Evolutionary conservation across 2,888 invertebrate genomes (phyloP), one percentile per base, ranked within the genome.

Genomic region (Parelbella ahira): DNA sequence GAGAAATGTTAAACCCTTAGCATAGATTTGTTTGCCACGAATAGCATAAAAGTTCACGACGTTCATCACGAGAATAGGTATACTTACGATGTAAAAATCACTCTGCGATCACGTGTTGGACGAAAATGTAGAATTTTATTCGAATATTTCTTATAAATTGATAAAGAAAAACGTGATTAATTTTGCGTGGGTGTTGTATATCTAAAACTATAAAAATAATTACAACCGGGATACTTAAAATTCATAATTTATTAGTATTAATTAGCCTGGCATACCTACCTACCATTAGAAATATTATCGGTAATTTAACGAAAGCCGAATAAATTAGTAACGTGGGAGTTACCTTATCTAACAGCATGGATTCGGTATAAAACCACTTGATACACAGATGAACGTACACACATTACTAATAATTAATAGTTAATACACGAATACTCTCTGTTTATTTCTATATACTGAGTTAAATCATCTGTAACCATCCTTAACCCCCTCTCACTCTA

Each of bases 201-300:
- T 10, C n/a, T n/a, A n/a, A n/a, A 34, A 21, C 21, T 27, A 41
- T 28, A 41, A 41, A 33, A 41, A 33, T 41, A 41, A 41, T 33
- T 41, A 41, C 41, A 33, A 27, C 15, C 15, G 33, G 33, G 27
- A 33, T 19, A 32, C 27, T 41, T 25, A 3, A 30, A 33, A 33
- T 33, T 33, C 39, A 41, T 28, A 33, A 41, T 41, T 41, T 41
- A 41, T 28, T 33, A 33, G 13, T 33, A 15, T 32, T 41, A 41
- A 41, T 41, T 41, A 41, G 27, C 27, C 27, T 27, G 33, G n/a
- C n/a, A n/a, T n/a, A 41, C 12, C 8, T 20, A 9, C 20, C n/a
- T 27, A 12, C 27, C 7, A 20, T 15, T 34, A 24, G 21, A 41
- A 41, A 41, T 41, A 41, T 33, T 13, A 30, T 32, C 25, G 33